Percentiles rank a stretch among this genome's conserved stretches.
These are phyloP conservation scores for Rhynchotus rufescens DNA, from an alignment of 2,797 vertebrate species.

Conservation along the genomic window DNA sequence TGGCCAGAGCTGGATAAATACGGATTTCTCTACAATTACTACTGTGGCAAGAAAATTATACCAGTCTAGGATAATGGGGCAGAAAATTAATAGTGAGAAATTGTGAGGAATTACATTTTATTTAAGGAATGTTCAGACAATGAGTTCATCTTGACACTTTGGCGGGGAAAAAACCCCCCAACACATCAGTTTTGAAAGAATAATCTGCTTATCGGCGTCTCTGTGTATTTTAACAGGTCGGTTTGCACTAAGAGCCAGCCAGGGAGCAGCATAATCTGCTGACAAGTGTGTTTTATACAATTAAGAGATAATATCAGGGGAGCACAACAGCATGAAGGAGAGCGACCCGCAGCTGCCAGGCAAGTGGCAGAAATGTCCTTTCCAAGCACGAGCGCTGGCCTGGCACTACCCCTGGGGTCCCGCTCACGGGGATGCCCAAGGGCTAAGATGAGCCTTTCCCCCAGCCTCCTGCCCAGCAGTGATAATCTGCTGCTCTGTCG, in stretches of 20 bases:
- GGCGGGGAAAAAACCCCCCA: not conserved
- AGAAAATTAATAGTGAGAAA: not conserved
- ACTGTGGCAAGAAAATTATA: not conserved
- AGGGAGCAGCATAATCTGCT: not conserved
- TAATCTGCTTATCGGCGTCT: not conserved
- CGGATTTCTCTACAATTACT: not conserved
- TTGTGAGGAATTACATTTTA: not conserved
- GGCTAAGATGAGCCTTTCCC: not conserved
- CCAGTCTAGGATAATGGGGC: too few relatives aligned
- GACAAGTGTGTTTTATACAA: not conserved
- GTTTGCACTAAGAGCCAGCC: not conserved
- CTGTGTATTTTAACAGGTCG: not conserved
- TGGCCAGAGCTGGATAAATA: not conserved
- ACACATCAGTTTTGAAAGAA: fast-evolving
- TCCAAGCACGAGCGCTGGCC: not conserved
- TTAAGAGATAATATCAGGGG: not conserved
- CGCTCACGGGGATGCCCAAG: not conserved
- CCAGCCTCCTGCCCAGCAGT: not conserved
- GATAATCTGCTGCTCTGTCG: not conserved
- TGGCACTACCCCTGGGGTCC: not conserved
- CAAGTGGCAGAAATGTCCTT: not conserved
- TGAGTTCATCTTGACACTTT: not conserved
- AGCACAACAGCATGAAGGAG: not conserved
- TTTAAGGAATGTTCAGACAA: not conserved
- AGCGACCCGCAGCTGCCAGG: not conserved